A percentile compares a stretch with the other conserved stretches of the same genome.
Conservation (phyloP, 1,140 invertebrate genomes). For the Drosophila hydei region DNA sequence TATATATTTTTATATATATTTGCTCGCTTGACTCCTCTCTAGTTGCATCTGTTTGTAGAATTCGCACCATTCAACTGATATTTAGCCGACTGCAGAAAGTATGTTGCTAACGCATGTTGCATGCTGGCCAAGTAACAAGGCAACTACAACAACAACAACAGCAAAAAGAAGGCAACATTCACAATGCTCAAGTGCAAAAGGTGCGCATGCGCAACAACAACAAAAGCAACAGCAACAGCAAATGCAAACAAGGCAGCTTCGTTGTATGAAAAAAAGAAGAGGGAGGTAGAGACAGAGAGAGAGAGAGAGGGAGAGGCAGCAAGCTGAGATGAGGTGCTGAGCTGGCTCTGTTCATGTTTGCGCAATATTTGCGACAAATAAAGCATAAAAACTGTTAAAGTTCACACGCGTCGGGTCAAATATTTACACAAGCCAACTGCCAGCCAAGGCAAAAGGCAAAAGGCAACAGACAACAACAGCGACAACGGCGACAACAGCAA, state of each 20-base stretch:
- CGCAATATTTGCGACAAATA: constrained; percentile 83
- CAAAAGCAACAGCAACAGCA: constrained; percentile 31
- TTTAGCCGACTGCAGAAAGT: constrained; percentile 41
- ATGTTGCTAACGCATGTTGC: constrained; percentile 66
- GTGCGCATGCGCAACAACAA: constrained; percentile 71
- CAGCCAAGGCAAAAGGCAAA: constrained; percentile 39
- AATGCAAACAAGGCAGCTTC: constrained; percentile 63
- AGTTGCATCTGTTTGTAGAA: constrained; percentile 10
- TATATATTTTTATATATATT: background rate
- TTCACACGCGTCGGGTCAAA: constrained; percentile 81
- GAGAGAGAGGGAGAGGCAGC: background rate
- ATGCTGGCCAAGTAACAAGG: constrained; percentile 16
- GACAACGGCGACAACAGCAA: constrained; percentile 7
- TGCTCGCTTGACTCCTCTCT: constrained; percentile 5
- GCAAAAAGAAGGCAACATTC: constrained; percentile 20
- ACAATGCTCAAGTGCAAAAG: constrained; percentile 75
- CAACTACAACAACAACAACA: constrained; percentile 34
- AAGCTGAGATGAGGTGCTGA: constrained; percentile 1
- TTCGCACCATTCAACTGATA: constrained; percentile 39
- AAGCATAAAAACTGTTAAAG: constrained; percentile 83
- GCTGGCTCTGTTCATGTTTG: constrained; percentile 58
- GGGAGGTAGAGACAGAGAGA: background rate
- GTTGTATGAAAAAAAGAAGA: constrained; percentile 22
- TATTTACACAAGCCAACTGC: constrained; percentile 69
- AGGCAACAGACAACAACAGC: constrained; percentile 10